These are phyloP conservation scores for Campylomormyrus tamandua DNA, from an alignment of 2,113 vertebrate genomes.

Conservation along the genomic window DNA sequence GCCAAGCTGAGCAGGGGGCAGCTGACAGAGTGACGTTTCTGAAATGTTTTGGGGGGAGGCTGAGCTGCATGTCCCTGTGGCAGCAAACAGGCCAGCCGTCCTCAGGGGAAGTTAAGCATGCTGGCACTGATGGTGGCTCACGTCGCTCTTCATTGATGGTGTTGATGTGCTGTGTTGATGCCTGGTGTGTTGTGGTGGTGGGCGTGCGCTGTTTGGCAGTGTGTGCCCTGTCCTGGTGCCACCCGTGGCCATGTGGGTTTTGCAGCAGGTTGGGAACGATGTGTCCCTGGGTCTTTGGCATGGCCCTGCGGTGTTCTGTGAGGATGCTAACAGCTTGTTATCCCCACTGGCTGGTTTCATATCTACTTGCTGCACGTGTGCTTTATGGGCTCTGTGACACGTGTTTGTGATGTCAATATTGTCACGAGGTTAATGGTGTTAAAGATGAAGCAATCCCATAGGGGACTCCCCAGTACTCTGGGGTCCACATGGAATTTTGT, in stretches of 20 bases:
- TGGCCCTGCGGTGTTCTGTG: background rate
- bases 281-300: background rate
- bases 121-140: background rate
- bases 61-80: conserved; percentile 25
- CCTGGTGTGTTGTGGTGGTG: too few species aligned
- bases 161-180: too few species aligned
- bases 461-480: too few species aligned
- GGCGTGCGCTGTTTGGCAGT: too few species aligned
- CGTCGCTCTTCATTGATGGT: too few species aligned
- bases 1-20: conserved; percentile 16
- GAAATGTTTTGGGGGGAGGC: conserved; percentile 26
- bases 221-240: background rate
- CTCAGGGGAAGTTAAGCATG: conserved; percentile 19
- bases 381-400: background rate
- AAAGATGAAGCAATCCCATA: background rate
- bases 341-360: background rate
- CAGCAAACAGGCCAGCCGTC: conserved; percentile 27
- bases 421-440: background rate
- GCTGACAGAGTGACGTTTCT: conserved; percentile 21
- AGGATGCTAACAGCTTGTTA: background rate
- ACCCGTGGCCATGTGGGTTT: background rate
- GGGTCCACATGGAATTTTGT: too few species aligned
- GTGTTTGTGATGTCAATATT: conserved; percentile 18
- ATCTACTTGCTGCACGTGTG: background rate
- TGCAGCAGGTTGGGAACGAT: background rate